These are phyloP conservation scores for Apostichopus japonicus DNA, from an alignment of 35 echinoderm and acorn worm species.

Conservation along the genomic window DNA sequence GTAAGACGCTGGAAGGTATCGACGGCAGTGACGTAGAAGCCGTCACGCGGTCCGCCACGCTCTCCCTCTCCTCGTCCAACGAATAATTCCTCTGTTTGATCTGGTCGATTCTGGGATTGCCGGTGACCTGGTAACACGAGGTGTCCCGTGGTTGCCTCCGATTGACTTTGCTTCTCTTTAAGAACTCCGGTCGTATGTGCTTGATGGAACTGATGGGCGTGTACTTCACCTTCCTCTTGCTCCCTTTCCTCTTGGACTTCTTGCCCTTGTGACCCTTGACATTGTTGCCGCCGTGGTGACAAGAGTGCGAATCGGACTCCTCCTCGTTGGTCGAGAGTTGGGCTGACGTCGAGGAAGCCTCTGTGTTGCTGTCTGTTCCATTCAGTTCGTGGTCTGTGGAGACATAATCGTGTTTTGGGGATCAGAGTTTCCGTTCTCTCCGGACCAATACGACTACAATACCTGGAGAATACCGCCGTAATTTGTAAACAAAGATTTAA, in stretches of 20 bases:
- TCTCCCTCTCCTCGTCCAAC: background rate
- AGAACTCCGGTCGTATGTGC: constrained; percentile 50
- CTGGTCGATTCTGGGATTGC: background rate
- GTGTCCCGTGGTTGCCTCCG: background rate
- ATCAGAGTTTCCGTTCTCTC: too few species aligned
- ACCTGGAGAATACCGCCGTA: too few species aligned
- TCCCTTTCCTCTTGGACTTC: constrained; percentile 30
- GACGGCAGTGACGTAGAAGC: constrained; percentile 33
- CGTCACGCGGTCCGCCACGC: background rate
- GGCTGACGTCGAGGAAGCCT: background rate
- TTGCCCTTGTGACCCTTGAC: constrained; percentile 29
- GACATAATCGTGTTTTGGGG: background rate
- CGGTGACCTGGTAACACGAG: constrained; percentile 34
- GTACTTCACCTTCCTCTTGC: constrained; percentile 44
- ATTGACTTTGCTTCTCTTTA: constrained; percentile 23
- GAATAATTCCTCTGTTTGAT: background rate
- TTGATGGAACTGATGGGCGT: constrained; percentile 51
- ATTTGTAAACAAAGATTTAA: too few species aligned
- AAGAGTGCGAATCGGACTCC: constrained; percentile 24
- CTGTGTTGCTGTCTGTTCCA: background rate
- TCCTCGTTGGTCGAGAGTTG: constrained; percentile 34
- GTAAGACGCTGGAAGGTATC: constrained; percentile 13
- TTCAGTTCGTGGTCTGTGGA: background rate
- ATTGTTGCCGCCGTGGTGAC: background rate
- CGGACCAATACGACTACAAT: too few species aligned